A percentile compares a stretch with the other conserved stretches of the same genome.
These are phyloP conservation scores for Druon quercuslanigerum DNA, from an alignment of 1,140 invertebrate species.

Conservation along the genomic window DNA sequence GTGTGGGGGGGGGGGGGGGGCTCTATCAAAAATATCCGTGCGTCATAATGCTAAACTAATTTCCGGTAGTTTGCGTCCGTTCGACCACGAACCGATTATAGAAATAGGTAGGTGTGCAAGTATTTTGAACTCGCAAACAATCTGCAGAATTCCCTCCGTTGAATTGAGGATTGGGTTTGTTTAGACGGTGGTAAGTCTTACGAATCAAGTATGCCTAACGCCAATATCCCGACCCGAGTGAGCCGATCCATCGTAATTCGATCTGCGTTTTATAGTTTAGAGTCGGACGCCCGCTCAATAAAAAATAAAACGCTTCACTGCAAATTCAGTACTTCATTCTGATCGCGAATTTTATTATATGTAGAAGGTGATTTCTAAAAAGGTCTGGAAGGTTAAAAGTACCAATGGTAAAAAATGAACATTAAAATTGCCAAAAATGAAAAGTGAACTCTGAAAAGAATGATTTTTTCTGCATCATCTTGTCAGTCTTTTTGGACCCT, in stretches of 20 bases:
- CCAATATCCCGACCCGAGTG: not conserved
- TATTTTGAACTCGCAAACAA: slow-evolving; percentile 22
- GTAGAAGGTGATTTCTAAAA: no score
- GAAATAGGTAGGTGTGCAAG: slow-evolving; percentile 29
- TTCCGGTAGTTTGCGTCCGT: slow-evolving; percentile 18
- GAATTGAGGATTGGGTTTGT: slow-evolving; percentile 13
- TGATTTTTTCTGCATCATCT: no score
- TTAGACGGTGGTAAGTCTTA: not conserved
- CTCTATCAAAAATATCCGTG: not conserved
- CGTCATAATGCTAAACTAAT: slow-evolving; percentile 1
- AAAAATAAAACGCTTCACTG: not conserved
- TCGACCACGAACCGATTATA: slow-evolving; percentile 11
- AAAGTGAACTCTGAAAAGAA: no score
- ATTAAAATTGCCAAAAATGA: no score
- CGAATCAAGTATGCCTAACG: not conserved
- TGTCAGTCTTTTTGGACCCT: no score
- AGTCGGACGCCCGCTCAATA: not conserved
- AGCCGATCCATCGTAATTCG: slow-evolving; percentile 16
- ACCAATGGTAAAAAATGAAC: no score
- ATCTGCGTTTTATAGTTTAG: not conserved
- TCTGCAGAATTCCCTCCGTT: not conserved
- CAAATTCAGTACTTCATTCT: not conserved
- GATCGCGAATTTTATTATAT: no score
- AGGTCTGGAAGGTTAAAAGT: no score
- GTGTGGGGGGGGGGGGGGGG: not conserved